Evolutionary conservation across 2,797 vertebrate species (phyloP), one percentile per base, ranked within the genome.

Genomic region (Hypotaenidia okinawae): DNA sequence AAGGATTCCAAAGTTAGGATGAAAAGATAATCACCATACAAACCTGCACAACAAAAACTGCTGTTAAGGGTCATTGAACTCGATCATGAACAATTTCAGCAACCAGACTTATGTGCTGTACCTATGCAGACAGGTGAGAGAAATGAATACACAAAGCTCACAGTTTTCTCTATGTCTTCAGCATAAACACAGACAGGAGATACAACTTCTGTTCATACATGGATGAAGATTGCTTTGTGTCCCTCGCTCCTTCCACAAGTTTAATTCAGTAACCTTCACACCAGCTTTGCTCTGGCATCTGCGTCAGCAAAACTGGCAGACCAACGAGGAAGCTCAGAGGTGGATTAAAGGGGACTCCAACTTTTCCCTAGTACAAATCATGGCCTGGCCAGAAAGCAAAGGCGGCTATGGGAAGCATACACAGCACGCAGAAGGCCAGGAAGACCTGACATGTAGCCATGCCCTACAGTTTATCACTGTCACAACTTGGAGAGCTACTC

Each of bases 291-390:
- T 91, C 51, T 47, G 81, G 47, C 3, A 3, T 72, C 64, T 72
- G 35, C 0, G 0, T 91, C 91, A 95, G 76, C 62, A 80, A 92
- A 92, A 61, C 70, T 33, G 63, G 33, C 57, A 89, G 62, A 62
- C 32, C 67, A 80, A 75, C 78, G 70, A 61, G 51, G 24, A 19
- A 90, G 51, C 54, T 88, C 79, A 78, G 67, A 54, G 43, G 67
- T 72, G 66, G 43, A 43, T n/a, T 84, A 51, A 64, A 69, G 77
- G 52, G 67, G 49, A 64, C 43, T 94, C 32, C 57, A 24, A 79
- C 70, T 83, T 77, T 72, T 90, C 81, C 87, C 63, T 78, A 84
- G 78, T n/a, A 62, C 54, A 89, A 85, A 74, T 87, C 64, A 52
- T 89, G 39, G 54, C 33, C 59, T 58, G 55, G 63, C 35, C 45